phyloP scores from a whole-genome alignment of 2,113 vertebrate genomes.

The Callithrix jacchus region DNA sequence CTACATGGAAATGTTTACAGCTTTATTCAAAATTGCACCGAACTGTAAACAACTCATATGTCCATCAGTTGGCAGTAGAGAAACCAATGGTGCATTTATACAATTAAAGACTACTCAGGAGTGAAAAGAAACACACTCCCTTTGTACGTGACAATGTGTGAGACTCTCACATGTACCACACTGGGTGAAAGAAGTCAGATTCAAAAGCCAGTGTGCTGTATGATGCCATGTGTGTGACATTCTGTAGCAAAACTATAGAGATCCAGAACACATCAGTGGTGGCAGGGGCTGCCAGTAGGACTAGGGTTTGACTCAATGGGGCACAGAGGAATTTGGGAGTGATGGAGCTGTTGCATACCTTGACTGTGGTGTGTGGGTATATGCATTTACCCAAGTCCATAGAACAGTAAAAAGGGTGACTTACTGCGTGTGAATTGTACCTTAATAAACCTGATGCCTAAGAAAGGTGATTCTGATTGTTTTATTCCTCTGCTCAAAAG shows the following conservation, averaged over 20 bases:
- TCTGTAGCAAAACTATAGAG: neutral
- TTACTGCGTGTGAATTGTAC: rapidly evolving
- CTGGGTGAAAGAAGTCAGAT: neutral
- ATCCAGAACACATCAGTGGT: rapidly evolving
- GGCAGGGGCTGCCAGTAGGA: neutral
- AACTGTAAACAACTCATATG: neutral
- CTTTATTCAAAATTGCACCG: neutral
- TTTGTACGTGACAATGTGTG: rapidly evolving
- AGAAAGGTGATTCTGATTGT: too few relatives aligned
- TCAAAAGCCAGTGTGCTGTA: rapidly evolving
- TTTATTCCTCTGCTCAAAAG: too few relatives aligned
- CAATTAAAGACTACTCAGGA: too few relatives aligned
- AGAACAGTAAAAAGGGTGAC: rapidly evolving
- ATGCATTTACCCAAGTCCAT: rapidly evolving
- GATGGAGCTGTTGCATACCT: rapidly evolving
- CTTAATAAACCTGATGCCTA: rapidly evolving
- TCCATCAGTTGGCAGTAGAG: rapidly evolving
- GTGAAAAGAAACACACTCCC: neutral
- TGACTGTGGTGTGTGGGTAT: rapidly evolving
- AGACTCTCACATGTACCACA: rapidly evolving
- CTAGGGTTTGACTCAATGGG: rapidly evolving
- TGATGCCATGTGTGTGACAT: rapidly evolving
- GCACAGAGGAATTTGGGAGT: rapidly evolving
- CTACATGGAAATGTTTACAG: too few relatives aligned
- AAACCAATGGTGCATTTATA: neutral